Base-by-base conservation (phyloP, 2,888 invertebrate species). In the Lasioglossum figueresi region DNA sequence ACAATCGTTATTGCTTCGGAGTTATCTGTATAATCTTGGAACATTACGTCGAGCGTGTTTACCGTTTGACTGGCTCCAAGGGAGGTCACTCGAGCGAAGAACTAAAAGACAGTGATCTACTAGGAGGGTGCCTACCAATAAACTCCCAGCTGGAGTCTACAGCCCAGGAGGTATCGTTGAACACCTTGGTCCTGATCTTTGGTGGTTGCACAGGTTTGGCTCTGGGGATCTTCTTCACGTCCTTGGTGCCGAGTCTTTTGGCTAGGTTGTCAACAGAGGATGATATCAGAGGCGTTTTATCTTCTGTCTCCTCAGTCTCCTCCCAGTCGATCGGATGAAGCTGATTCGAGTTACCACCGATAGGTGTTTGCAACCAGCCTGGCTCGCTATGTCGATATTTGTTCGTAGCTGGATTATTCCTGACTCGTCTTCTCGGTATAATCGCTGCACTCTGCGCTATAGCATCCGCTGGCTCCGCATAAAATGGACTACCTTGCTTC, bases 71-170 rank as follows among this genome's bases (percentile, higher is more conserved):
- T 16, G 45, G 1, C 19, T 48, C 14, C 19, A 6, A 48, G 19
- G 19, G 45, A 6, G 19, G 6, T 19, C 19, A 5, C n/a, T n/a
- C n/a, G n/a, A n/a, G n/a, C n/a, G n/a, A n/a, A n/a, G n/a, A n/a
- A n/a, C n/a, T n/a, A n/a, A n/a, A n/a, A n/a, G n/a, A n/a, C n/a
- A 63, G 8, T 43, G 27, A 59, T 4, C 10, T 16, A 63, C 27
- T 31, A 19, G 4, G 12, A 19, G n/a, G 4, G 43, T 10, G 95
- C 96, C 96, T 96, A 96, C 97, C 97, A 95, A 98, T 97, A 94
- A 98, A 98, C 95, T 98, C 98, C 98, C 98, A 98, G 95, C 98
- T 98, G 92, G 98, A 98, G 95, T 98, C 98, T 84, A 98, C 96
- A 88, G 98, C 97, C 98, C 98, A 98, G 84, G 97, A 96, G 27